Percentiles rank a stretch among this genome's conserved stretches.
phyloP scores from a whole-genome alignment of 2,888 invertebrate genomes.

The Xanthia icteritia region DNA sequence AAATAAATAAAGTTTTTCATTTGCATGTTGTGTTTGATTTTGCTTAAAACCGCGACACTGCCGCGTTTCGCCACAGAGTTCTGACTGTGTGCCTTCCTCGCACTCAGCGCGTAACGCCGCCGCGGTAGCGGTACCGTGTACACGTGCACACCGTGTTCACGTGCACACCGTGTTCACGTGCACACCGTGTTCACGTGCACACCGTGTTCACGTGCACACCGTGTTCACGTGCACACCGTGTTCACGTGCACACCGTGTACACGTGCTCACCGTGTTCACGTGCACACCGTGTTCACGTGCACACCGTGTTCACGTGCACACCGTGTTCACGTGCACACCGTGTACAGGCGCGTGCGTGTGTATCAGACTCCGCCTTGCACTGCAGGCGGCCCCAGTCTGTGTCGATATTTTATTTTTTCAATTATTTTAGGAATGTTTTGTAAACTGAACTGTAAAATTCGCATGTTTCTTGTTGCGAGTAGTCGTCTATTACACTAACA shows the following conservation, averaged over 20 bases:
- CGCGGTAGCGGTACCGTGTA: not conserved
- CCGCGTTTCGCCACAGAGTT: not conserved
- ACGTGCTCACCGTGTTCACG: no score
- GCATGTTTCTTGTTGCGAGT: not conserved
- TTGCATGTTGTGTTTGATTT: constrained; percentile 73
- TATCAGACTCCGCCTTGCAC: not conserved
- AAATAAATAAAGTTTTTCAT: constrained; percentile 66
- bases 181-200: no score
- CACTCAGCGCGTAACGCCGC: not conserved
- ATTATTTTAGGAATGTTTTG: constrained; percentile 8
- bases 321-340: no score
- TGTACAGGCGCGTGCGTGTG: no score
- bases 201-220: no score
- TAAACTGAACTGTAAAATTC: not conserved
- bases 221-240: no score
- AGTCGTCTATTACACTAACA: not conserved
- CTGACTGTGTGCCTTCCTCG: not conserved
- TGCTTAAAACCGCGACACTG: constrained; percentile 15
- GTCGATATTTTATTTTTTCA: not conserved
- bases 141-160: no score
- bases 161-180: no score
- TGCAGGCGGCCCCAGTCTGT: not conserved
- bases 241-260: no score
- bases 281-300: no score
- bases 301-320: no score